Evolutionary conservation across 2,888 invertebrate genomes (phyloP).

Genomic region (Nephrotoma appendiculata): DNA sequence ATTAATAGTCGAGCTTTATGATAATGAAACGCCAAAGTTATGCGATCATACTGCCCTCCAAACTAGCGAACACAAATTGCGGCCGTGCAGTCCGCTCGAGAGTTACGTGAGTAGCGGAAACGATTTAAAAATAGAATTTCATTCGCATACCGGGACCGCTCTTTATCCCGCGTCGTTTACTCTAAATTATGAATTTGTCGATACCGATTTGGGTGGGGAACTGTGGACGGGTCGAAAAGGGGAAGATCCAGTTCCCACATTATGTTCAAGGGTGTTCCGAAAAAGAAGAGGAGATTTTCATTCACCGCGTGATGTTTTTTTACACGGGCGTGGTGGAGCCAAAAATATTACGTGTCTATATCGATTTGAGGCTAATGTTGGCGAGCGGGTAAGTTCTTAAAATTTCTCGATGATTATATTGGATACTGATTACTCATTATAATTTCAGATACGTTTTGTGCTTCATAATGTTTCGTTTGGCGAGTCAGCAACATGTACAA

Average conservation of each 20-base stretch:
- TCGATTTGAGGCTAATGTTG: constrained; percentile 52
- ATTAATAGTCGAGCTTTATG: constrained; percentile 56
- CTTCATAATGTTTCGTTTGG: constrained; percentile 62
- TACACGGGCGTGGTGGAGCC: constrained; percentile 73
- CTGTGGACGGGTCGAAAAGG: constrained; percentile 38
- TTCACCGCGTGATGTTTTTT: constrained; percentile 59
- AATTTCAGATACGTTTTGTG: constrained; percentile 33
- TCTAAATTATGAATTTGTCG: constrained; percentile 69
- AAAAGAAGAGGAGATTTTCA: constrained; percentile 48
- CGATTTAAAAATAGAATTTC: constrained; percentile 39
- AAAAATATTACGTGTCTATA: constrained; percentile 62
- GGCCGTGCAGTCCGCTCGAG: constrained; percentile 66
- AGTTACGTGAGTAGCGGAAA: constrained; percentile 53
- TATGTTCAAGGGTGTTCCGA: constrained; percentile 47
- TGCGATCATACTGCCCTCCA: constrained; percentile 64
- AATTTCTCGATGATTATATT: not conserved
- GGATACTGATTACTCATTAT: not conserved
- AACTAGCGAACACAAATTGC: constrained; percentile 33
- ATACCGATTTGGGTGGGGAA: constrained; percentile 60
- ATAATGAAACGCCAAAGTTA: constrained; percentile 57
- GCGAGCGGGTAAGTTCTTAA: constrained; percentile 39
- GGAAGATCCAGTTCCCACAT: constrained; percentile 31
- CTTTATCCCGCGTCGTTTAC: constrained; percentile 61
- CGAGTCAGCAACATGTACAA: constrained; percentile 45
- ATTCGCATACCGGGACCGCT: constrained; percentile 57